phyloP scores from a whole-genome alignment of 2,888 invertebrate genomes.

The Eutolmus rufibarbis region DNA sequence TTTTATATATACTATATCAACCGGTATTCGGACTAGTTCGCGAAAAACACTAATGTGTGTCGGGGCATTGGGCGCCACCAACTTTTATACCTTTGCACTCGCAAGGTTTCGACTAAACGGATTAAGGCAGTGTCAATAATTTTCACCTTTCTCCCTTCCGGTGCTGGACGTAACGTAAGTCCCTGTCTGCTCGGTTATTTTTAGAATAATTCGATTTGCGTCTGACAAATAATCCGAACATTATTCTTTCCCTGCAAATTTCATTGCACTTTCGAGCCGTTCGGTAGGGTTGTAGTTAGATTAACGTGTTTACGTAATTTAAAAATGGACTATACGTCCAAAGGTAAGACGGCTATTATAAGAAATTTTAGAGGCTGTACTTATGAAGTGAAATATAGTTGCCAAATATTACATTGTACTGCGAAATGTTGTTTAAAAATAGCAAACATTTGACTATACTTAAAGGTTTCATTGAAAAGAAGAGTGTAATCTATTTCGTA shows the following conservation, averaged over 20 bases:
- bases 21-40: constrained; percentile 52
- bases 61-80: constrained; percentile 46
- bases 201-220: neutral
- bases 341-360: neutral
- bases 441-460: neutral
- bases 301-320: neutral
- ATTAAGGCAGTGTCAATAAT: constrained; percentile 36
- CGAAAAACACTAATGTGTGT: constrained; percentile 65
- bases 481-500: neutral
- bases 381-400: neutral
- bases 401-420: neutral
- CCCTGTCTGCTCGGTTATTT: neutral
- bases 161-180: neutral
- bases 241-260: neutral
- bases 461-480: neutral
- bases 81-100: constrained; percentile 45
- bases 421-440: neutral
- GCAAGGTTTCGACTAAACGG: constrained; percentile 46
- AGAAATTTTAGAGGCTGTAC: neutral
- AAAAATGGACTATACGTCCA: neutral
- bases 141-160: neutral
- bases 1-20: neutral
- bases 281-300: neutral
- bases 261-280: neutral
- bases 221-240: neutral